Base-by-base conservation (phyloP, 2,888 invertebrate species). In the Caenorhabditis virilis region DNA sequence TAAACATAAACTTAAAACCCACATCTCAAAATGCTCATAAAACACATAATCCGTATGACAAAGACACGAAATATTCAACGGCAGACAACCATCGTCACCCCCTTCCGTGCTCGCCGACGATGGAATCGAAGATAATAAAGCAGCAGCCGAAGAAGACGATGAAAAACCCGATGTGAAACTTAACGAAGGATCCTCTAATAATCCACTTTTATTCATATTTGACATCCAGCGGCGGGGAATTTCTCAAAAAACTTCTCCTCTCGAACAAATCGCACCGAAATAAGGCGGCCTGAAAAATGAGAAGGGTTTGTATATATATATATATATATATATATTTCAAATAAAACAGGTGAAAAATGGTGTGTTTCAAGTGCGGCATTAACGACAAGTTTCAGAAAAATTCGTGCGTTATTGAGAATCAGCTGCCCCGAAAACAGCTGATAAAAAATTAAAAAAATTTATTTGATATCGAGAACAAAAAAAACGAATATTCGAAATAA, bases 41-140 rank as follows among this genome's bases (percentile, higher is more conserved):
- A 67, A 69, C 45, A 70, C 61, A 48, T 79, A 79, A 26, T 69
- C 67, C 16, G 67, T 69, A 46, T 79, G 77, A 53, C 79, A 79
- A 18, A 49, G 65, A 43, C 79, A 79, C 13, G 70, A 69, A 25
- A 66, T 62, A 38, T 78, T 76, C 36, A 75, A 61, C 16, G 54
- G 53, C 11, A 57, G 48, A 48, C 78, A 78, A 20, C 26, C n/a
- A 41, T 53, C 56, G 1, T 45, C 50, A 9, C 30, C 30, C 7
- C 13, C 30, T 30, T 30, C 30, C 30, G 6, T 6, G 13, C 7
- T 30, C 30, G 30, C 30, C 30, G 30, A 30, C 30, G 30, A 30
- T 13, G 36, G 11, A 7, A n/a, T n/a, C 5, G 36, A 36, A 15
- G 36, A 7, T 13, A 36, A n/a, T 5, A n/a, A 13, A 5, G 36